phyloP scores from a whole-genome alignment of 2,888 invertebrate genomes.

The Meta bourneti region DNA sequence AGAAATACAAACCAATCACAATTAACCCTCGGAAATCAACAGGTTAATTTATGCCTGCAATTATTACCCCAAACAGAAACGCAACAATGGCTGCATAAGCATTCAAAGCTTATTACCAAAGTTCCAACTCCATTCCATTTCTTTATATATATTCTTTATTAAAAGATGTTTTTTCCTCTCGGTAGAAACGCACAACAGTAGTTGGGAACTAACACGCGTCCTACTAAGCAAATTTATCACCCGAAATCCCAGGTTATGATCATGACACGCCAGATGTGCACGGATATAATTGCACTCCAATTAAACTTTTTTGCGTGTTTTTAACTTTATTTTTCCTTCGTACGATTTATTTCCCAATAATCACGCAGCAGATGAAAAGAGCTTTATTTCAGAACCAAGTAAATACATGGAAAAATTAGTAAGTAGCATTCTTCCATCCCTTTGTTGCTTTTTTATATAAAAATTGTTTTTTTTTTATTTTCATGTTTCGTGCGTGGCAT shows the following conservation, averaged over 20 bases:
- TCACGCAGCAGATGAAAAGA: slow-evolving; percentile 18
- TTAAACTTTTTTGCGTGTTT: slow-evolving; percentile 35
- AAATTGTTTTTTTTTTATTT: too few relatives aligned
- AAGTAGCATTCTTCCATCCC: neutral
- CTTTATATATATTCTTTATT: too few relatives aligned
- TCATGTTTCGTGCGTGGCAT: neutral
- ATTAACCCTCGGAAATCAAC: neutral
- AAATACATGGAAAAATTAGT: slow-evolving; percentile 41
- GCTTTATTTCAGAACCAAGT: slow-evolving; percentile 20
- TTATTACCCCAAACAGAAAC: neutral
- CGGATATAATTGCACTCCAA: slow-evolving; percentile 69
- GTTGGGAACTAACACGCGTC: slow-evolving; percentile 13
- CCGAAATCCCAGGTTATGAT: slow-evolving; percentile 38
- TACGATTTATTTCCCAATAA: slow-evolving; percentile 67
- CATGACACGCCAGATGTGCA: slow-evolving; percentile 61
- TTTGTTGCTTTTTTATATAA: neutral
- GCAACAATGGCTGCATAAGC: neutral
- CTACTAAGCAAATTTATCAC: slow-evolving; percentile 53
- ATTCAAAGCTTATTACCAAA: neutral
- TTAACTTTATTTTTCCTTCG: slow-evolving; percentile 3
- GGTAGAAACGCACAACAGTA: neutral
- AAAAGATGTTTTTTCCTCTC: too few relatives aligned
- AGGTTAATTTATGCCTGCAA: neutral
- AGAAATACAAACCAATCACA: neutral
- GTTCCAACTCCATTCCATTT: neutral